A percentile compares a stretch with the other conserved stretches of the same genome.
phyloP scores from a whole-genome alignment of 1,140 invertebrate genomes.

The Drosophila setifemur region DNA sequence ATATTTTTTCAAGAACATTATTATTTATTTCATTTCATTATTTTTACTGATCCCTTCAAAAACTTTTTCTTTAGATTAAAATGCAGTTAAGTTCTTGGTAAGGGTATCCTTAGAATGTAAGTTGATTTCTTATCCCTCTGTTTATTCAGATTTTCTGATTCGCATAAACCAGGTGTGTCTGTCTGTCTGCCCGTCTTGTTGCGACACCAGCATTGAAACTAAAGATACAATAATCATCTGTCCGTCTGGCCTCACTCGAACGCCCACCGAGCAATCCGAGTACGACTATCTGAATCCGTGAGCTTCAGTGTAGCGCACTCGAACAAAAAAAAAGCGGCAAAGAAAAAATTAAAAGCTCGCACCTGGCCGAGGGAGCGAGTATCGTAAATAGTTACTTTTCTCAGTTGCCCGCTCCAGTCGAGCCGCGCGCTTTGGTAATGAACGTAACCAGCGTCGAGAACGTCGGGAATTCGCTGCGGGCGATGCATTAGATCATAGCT shows the following conservation, averaged over 20 bases:
- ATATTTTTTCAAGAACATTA: too few species aligned
- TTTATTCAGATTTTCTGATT: background rate
- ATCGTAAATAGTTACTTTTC: conserved; percentile 67
- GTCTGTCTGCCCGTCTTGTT: conserved; percentile 9
- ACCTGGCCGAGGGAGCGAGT: conserved; percentile 34
- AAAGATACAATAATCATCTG: conserved; percentile 31
- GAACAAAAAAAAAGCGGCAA: conserved; percentile 22
- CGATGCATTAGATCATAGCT: conserved; percentile 68
- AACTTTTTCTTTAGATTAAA: too few species aligned
- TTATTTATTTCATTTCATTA: too few species aligned
- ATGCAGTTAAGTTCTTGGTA: background rate
- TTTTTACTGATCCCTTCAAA: too few species aligned
- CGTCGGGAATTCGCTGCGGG: conserved; percentile 38
- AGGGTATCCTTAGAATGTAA: background rate
- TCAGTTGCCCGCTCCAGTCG: conserved; percentile 56
- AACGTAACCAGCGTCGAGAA: conserved; percentile 52
- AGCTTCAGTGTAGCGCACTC: conserved; percentile 58
- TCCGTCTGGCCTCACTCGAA: conserved; percentile 48
- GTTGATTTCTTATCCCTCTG: too few species aligned
- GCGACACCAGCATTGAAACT: conserved; percentile 38
- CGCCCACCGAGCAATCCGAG: conserved; percentile 56
- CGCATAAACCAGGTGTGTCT: conserved; percentile 18
- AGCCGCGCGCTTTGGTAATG: conserved; percentile 53
- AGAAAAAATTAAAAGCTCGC: conserved; percentile 57
- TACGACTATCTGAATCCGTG: conserved; percentile 21